Evolutionary conservation across 1,140 invertebrate genomes (phyloP), one percentile per base, ranked within the genome.

Genomic region (Subanguina moxae): DNA sequence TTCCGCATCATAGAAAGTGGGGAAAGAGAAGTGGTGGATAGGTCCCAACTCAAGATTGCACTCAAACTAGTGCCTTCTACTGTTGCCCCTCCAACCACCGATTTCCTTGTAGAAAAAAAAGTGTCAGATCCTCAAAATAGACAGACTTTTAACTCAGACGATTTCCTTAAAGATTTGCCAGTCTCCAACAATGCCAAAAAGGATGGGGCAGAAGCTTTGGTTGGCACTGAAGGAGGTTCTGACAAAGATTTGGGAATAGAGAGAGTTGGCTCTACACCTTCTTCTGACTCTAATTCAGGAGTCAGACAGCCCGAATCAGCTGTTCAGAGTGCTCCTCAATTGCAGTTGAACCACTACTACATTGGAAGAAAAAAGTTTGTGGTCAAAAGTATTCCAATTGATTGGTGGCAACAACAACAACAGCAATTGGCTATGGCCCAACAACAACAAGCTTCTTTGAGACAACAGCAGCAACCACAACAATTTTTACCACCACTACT

Each of bases 21-120:
- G 3, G 48, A 52, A 52, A 52, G 48, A 52, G n/a, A 19, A 25
- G 23, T 25, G 3, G 48, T 52, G 48, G 48, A 52, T 15, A 52
- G 48, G 15, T 52, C 48, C n/a, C 48, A 52, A 5, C 48, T 52
- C n/a, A 52, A 52, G 17, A 25, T 52, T 5, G 48, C 3, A 19
- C 15, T 52, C 3, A 52, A 52, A 52, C 23, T 52, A 52, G 48
- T 52, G n/a, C 48, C 48, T 52, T 52, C 48, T 21, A 52, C 48
- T 21, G 15, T 52, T 25, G 23, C 48, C n/a, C 48, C 32, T 38
- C 32, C 32, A 3, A 38, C 48, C 48, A 52, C 48, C 23, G 17
- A 7, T 52, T 5, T 19, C 15, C 23, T 15, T n/a, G n/a, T n/a
- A n/a, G n/a, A n/a, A 52, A 52, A 52, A 52, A 52, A 19, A 52